Evolutionary conservation across 2,113 vertebrate species (phyloP).

Genomic region (Telmatochromis sp.): DNA sequence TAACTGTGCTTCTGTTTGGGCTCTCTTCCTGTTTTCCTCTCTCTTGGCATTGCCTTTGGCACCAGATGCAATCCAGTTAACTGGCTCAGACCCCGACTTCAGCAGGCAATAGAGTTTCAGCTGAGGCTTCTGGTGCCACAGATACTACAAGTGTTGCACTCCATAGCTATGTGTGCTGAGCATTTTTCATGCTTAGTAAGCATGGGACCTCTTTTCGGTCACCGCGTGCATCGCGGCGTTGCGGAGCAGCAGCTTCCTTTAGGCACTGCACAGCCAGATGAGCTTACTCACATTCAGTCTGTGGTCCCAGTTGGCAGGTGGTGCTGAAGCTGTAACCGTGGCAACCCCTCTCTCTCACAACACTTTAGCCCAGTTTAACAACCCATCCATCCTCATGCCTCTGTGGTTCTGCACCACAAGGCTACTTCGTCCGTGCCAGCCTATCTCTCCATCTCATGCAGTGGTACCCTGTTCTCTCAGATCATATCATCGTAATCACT

Average conservation of each 20-base stretch:
- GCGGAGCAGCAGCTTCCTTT: neutral
- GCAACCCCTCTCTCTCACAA: slow-evolving; percentile 42
- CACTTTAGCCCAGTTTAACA: slow-evolving; percentile 41
- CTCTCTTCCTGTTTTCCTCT: neutral
- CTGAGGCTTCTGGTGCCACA: slow-evolving; percentile 37
- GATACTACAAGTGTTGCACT: slow-evolving; percentile 11
- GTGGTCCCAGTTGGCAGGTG: slow-evolving; percentile 43
- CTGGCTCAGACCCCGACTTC: neutral
- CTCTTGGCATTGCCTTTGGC: slow-evolving; percentile 35
- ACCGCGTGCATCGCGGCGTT: neutral
- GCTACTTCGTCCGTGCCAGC: neutral
- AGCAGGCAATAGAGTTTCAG: slow-evolving; percentile 3
- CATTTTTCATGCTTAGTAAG: slow-evolving; percentile 12
- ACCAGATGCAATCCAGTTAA: slow-evolving; percentile 36
- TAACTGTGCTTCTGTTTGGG: neutral
- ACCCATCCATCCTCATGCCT: slow-evolving; percentile 16
- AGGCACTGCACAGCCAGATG: slow-evolving; percentile 31
- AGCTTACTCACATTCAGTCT: slow-evolving; percentile 57
- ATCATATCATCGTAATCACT: slow-evolving; percentile 7
- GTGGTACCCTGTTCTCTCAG: neutral
- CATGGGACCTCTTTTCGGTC: neutral
- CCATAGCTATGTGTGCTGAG: neutral
- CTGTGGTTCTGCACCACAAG: slow-evolving; percentile 16
- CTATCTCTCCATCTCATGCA: neutral
- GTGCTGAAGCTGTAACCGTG: slow-evolving; percentile 58